Evolutionary conservation across 2,113 vertebrate genomes (phyloP).

Genomic region (Gobiocypris rarus): DNA sequence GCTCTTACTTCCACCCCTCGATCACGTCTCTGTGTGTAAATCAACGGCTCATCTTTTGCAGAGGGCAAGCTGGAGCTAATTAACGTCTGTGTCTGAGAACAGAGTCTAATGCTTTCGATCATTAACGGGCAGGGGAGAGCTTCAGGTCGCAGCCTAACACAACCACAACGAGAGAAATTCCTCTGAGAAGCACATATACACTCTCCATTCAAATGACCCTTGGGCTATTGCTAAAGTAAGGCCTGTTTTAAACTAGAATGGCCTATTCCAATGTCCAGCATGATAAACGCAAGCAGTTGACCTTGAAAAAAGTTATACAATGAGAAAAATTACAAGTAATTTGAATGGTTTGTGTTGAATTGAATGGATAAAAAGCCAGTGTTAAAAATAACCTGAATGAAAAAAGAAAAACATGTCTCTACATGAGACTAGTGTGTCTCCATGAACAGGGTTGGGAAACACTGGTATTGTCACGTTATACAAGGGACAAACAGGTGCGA

Average conservation of each 20-base stretch:
- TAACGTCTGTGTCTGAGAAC: slow-evolving; percentile 68
- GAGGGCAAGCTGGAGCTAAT: slow-evolving; percentile 59
- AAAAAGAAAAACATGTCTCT: too few species aligned
- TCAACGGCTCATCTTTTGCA: background rate
- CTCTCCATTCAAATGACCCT: background rate
- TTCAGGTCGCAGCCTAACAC: slow-evolving; percentile 12
- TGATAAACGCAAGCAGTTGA: background rate
- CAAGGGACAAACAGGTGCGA: too few species aligned
- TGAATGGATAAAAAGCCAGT: background rate
- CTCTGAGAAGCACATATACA: background rate
- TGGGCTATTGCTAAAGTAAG: background rate
- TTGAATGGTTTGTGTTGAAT: background rate
- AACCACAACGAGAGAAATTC: slow-evolving; percentile 3
- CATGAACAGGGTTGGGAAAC: too few species aligned
- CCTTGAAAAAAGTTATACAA: background rate
- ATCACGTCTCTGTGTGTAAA: background rate
- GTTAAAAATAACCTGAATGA: too few species aligned
- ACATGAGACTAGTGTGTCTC: too few species aligned
- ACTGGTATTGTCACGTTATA: too few species aligned
- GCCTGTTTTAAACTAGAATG: background rate
- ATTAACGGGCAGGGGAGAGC: slow-evolving; percentile 7
- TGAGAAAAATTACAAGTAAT: background rate
- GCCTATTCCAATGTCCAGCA: background rate
- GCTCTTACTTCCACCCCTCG: background rate
- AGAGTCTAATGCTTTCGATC: slow-evolving; percentile 44